phyloP scores from a whole-genome alignment of 2,113 vertebrate species.

The Onychorhynchus coronatus region DNA sequence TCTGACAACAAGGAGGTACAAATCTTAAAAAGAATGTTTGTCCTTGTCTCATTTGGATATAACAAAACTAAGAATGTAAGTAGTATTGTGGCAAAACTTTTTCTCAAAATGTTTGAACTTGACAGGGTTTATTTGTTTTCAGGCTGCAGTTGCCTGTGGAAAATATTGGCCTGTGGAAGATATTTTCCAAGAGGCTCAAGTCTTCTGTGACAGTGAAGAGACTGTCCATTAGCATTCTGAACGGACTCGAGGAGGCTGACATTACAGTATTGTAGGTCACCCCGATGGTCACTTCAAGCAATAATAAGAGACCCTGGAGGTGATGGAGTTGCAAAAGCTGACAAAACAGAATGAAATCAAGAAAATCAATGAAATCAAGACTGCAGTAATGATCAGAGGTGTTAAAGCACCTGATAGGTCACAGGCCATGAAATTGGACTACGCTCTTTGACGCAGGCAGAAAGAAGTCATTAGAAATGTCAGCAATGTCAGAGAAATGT shows the following conservation, averaged over 20 bases:
- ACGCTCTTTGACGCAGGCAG: not conserved
- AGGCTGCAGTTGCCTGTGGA: not conserved
- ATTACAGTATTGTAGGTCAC: not conserved
- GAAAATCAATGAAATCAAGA: conserved; percentile 41
- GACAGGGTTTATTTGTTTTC: not conserved
- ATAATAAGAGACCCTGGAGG: not conserved
- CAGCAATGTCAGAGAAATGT: conserved; percentile 28
- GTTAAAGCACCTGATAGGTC: conserved; percentile 20
- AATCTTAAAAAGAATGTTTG: not conserved
- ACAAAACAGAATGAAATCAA: conserved; percentile 21
- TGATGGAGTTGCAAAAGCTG: not conserved
- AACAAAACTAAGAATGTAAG: not conserved
- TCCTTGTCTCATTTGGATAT: not conserved
- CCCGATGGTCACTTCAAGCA: not conserved
- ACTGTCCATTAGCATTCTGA: not conserved
- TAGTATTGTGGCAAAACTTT: not conserved
- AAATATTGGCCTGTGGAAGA: not conserved
- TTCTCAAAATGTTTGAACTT: not conserved
- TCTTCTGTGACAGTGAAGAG: not conserved
- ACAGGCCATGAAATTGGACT: not conserved
- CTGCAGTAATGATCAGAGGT: not conserved
- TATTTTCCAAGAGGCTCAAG: not conserved
- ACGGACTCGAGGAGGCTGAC: not conserved
- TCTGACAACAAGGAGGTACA: not conserved
- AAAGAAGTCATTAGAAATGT: conserved; percentile 30